phyloP scores from a whole-genome alignment of 1,140 invertebrate species.

The Drosophila virilis region DNA sequence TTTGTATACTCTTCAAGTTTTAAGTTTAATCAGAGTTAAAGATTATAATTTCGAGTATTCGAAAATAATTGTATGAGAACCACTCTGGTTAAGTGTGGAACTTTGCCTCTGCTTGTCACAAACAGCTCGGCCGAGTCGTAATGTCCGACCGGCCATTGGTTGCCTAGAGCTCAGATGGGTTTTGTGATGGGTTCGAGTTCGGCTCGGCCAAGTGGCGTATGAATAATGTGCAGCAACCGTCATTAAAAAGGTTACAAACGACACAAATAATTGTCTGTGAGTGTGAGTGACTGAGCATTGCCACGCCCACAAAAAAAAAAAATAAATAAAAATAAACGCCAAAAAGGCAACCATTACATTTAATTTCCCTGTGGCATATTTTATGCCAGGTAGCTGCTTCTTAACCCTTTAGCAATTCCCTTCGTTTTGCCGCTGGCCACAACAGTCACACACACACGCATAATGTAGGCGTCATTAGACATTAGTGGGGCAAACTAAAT shows the following conservation, averaged over 20 bases:
- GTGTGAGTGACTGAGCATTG: neutral
- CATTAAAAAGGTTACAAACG: constrained; percentile 38
- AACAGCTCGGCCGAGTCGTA: neutral
- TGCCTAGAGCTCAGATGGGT: neutral
- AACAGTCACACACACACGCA: constrained; percentile 1
- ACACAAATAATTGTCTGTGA: constrained; percentile 14
- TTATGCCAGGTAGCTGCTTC: constrained; percentile 22
- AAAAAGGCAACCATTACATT: constrained; percentile 28
- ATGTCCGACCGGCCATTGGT: neutral
- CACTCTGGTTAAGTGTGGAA: no score
- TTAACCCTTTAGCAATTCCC: constrained; percentile 35
- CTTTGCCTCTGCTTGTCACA: neutral
- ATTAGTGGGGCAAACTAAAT: constrained; percentile 44
- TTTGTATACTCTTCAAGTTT: no score
- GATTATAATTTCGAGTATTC: neutral
- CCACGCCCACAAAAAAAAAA: constrained; percentile 12
- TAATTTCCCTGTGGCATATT: constrained; percentile 47
- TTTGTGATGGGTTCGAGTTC: constrained; percentile 1
- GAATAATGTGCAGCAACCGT: constrained; percentile 35
- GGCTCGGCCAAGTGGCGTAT: constrained; percentile 17
- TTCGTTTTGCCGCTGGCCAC: constrained; percentile 5
- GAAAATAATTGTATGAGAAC: no score
- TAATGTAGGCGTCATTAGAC: constrained; percentile 41
- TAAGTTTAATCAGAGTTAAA: neutral
- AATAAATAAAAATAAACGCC: neutral